Base-by-base conservation (phyloP, 1,140 invertebrate species). In the Portunus trituberculatus region DNA sequence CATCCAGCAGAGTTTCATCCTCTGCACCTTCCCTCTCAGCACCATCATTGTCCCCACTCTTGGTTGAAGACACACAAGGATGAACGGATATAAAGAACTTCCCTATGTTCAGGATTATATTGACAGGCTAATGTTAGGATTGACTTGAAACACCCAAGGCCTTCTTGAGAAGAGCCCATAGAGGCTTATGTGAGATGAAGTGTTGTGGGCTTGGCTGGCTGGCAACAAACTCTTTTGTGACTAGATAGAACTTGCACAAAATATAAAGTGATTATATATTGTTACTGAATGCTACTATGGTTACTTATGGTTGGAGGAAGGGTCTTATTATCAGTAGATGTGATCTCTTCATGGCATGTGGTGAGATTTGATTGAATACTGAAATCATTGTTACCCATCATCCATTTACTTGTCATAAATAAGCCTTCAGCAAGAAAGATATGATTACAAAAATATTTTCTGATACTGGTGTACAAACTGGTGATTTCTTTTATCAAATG, bases 241-340 rank as follows among this genome's bases (percentile, higher is more conserved):
- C 67, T 76, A 76, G 67, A 76, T 76, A 76, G 67, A 76, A 76
- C 67, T 76, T 12, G n/a, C 67, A 76, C 67, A 76, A 76, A 76
- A n/a, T 76, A 2, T n/a, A n/a, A n/a, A n/a, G 67, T 76, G 67
- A n/a, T 20, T 76, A n/a, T n/a, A 4, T 8, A 76, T 20, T 76
- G 1, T 76, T 76, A 76, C 59, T 4, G 59, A 76, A 12, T 76
- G 12, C 52, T 59, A 12, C 10, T 10, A 59, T n/a, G n/a, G 39
- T 2, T 14, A 2, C 10, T 59, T 14, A 20, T 59, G 16, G 52
- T 59, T 59, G 16, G 52, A 59, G 52, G 0, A 14, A 10, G 16
- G 16, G 14, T 52, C 48, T 14, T 59, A 2, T 14, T 59, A 14
- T 14, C 52, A 39, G 39, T 39, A 59, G 52, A 10, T 4, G 52